These are phyloP conservation scores for Temnothorax unifasciatus DNA, from an alignment of 2,888 invertebrate species.

Conservation along the genomic window DNA sequence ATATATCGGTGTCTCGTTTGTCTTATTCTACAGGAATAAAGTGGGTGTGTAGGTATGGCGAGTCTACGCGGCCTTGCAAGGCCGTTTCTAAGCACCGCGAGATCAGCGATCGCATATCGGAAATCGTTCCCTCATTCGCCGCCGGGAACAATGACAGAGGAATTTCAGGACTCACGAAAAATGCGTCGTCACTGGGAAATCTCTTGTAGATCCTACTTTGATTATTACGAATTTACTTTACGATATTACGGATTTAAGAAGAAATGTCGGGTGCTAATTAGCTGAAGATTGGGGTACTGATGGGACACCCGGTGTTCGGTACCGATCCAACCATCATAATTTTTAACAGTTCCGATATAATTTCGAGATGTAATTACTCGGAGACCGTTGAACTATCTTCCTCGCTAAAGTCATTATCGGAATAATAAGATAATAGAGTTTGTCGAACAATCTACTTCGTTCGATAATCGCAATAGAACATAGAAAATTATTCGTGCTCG, in stretches of 20 bases:
- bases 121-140: slow-evolving; percentile 4
- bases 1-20: slow-evolving; percentile 54
- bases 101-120: slow-evolving; percentile 49
- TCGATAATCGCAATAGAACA: background rate
- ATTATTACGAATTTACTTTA: slow-evolving; percentile 7
- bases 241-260: slow-evolving; percentile 13
- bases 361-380: background rate
- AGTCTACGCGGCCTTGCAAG: slow-evolving; percentile 77
- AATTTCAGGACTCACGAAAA: background rate
- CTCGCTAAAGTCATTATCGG: background rate
- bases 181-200: background rate
- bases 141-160: background rate
- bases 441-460: background rate
- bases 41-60: slow-evolving; percentile 65
- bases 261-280: slow-evolving; percentile 33
- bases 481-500: background rate
- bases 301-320: background rate
- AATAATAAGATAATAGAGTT: slow-evolving; percentile 21
- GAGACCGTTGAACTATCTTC: background rate
- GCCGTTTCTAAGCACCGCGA: slow-evolving; percentile 65
- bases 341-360: slow-evolving; percentile 36
- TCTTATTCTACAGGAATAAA: slow-evolving; percentile 69
- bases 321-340: background rate
- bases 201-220: background rate
- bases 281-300: slow-evolving; percentile 1